phyloP scores from a whole-genome alignment of 2,797 vertebrate genomes.

The Chaunax sp. region DNA sequence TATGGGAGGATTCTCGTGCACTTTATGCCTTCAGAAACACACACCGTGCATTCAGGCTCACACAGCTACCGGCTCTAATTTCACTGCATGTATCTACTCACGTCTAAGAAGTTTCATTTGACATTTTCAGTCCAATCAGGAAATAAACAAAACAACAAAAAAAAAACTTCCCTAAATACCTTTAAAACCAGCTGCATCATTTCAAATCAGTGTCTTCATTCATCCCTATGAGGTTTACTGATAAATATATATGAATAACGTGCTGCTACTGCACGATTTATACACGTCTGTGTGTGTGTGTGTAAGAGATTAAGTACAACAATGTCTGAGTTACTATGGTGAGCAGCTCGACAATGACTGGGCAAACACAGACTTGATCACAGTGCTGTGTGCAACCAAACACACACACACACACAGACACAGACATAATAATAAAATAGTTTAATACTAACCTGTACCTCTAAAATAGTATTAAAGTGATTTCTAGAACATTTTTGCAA shows the following conservation, averaged over 20 bases:
- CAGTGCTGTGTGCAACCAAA: not conserved
- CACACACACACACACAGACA: not conserved
- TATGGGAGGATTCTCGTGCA: conserved; percentile 37
- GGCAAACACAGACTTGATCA: conserved; percentile 8
- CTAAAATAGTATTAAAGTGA: too few species aligned
- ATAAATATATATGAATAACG: too few species aligned
- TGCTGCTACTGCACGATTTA: too few species aligned
- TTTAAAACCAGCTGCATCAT: not conserved
- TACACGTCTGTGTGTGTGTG: not conserved
- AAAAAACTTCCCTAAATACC: not conserved
- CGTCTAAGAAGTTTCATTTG: not conserved
- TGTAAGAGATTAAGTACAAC: not conserved
- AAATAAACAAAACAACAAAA: not conserved
- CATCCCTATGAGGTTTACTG: not conserved
- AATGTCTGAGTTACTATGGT: not conserved
- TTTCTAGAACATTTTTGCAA: too few species aligned
- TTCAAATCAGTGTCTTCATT: conserved; percentile 8
- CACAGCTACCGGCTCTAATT: conserved; percentile 30
- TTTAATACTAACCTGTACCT: too few species aligned
- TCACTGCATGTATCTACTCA: conserved; percentile 19
- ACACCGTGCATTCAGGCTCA: conserved; percentile 30
- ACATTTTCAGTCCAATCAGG: not conserved
- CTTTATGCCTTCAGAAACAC: conserved; percentile 34
- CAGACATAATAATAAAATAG: too few species aligned
- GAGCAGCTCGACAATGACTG: not conserved